phyloP scores from a whole-genome alignment of 1,140 invertebrate species.

The Gryon sp. region DNA sequence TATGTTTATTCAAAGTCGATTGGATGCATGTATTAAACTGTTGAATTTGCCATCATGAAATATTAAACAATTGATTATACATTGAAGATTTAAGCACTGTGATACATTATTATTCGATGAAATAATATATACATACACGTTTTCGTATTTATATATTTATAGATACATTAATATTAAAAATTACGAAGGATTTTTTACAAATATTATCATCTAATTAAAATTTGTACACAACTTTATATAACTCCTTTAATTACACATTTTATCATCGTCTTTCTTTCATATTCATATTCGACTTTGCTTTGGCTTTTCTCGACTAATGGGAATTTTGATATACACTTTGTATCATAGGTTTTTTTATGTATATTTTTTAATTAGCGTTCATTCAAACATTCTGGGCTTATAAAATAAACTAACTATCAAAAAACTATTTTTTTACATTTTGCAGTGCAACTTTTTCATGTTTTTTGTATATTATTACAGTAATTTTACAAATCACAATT shows the following conservation, averaged over 20 bases:
- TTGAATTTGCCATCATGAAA: conserved; percentile 55
- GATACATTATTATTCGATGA: conserved; percentile 47
- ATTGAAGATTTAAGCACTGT: too few species aligned
- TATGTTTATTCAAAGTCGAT: too few species aligned
- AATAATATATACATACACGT: conserved; percentile 47
- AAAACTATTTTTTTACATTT: too few species aligned
- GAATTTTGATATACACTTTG: conserved; percentile 58
- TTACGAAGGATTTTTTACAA: conserved; percentile 74
- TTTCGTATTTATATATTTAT: conserved; percentile 66
- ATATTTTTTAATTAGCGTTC: not conserved
- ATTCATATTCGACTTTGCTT: conserved; percentile 63
- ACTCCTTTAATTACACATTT: conserved; percentile 71
- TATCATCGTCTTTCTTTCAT: conserved; percentile 38
- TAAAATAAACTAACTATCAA: too few species aligned
- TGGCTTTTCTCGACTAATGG: conserved; percentile 71
- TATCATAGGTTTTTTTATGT: conserved; percentile 6
- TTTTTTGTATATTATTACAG: too few species aligned
- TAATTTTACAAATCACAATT: conserved; percentile 26
- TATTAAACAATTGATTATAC: conserved; percentile 58
- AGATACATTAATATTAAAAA: conserved; percentile 72
- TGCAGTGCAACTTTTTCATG: too few species aligned
- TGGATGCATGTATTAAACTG: conserved; percentile 35
- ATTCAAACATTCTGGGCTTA: too few species aligned
- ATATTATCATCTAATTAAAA: conserved; percentile 67
- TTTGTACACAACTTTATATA: conserved; percentile 76